Conservation (phyloP, 2,888 invertebrate species). For the Tortricodes alternella region DNA sequence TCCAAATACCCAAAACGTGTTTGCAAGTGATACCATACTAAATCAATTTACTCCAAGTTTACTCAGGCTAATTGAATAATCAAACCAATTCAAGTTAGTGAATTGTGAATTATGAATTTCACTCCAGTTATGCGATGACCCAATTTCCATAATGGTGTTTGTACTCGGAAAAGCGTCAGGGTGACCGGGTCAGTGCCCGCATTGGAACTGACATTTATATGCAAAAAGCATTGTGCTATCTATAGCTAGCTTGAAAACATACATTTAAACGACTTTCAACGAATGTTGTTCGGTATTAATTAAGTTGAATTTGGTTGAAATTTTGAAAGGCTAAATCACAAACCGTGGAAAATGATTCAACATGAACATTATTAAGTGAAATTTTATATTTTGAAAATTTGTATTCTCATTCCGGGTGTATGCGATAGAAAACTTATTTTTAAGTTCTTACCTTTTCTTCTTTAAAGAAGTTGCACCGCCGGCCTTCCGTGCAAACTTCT, state of each 20-base stretch:
- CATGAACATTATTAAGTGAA: too few relatives aligned
- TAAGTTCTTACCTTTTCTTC: conserved; percentile 71
- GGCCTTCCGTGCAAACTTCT: conserved; percentile 86
- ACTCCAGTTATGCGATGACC: conserved; percentile 8
- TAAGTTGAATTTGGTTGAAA: neutral
- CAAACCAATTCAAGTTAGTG: neutral
- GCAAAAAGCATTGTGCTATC: conserved; percentile 18
- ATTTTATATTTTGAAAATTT: too few relatives aligned
- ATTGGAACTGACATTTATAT: conserved; percentile 26
- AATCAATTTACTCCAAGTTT: too few relatives aligned
- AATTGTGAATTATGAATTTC: too few relatives aligned
- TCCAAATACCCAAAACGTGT: too few relatives aligned
- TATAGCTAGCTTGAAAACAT: neutral
- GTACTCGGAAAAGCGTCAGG: conserved; percentile 6
- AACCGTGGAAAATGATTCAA: too few relatives aligned
- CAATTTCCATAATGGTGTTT: conserved; percentile 16
- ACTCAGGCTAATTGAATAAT: neutral
- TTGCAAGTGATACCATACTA: too few relatives aligned
- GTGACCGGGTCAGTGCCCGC: conserved; percentile 25
- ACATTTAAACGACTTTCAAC: neutral
- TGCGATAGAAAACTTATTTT: neutral
- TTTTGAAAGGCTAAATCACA: too few relatives aligned
- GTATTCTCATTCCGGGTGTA: neutral
- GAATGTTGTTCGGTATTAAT: neutral
- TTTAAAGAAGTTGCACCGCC: conserved; percentile 86